phyloP scores from a whole-genome alignment of 2,888 invertebrate species.

The Macropis europaea region DNA sequence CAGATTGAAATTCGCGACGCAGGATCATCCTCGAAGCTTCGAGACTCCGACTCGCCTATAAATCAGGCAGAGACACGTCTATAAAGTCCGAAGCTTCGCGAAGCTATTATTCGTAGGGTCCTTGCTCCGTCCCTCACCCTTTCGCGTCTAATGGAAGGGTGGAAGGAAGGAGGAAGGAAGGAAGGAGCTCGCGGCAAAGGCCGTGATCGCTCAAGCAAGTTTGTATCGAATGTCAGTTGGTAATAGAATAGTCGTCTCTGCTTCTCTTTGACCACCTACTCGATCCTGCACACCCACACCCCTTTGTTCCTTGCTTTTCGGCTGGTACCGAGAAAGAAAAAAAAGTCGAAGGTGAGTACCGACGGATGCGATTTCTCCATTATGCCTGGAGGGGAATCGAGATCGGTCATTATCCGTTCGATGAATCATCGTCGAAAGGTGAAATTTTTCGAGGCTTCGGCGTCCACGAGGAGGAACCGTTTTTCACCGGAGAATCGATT shows the following conservation, averaged over 20 bases:
- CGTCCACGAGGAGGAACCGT: not conserved
- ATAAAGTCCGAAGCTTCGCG: constrained; percentile 74
- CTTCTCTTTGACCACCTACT: constrained; percentile 67
- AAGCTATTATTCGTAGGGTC: not conserved
- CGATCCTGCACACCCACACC: constrained; percentile 37
- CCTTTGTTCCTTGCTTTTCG: constrained; percentile 23
- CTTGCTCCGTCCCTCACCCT: not conserved
- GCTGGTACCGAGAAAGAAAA: not conserved
- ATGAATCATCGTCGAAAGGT: not conserved
- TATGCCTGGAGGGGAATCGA: constrained; percentile 3
- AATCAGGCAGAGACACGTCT: constrained; percentile 75
- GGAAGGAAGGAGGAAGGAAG: constrained; percentile 20
- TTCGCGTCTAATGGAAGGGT: constrained; percentile 21
- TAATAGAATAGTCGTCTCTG: constrained; percentile 77
- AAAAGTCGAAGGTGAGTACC: not conserved
- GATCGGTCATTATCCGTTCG: not conserved
- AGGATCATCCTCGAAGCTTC: constrained; percentile 10
- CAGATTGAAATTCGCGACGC: constrained; percentile 10
- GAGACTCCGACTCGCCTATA: constrained; percentile 70
- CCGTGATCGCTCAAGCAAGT: constrained; percentile 76
- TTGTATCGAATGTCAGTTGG: constrained; percentile 78
- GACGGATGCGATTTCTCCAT: constrained; percentile 17
- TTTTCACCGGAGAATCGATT: constrained; percentile 14
- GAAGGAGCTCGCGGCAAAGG: constrained; percentile 66
- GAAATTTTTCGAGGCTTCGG: not conserved